A percentile compares a stretch with the other conserved stretches of the same genome.
phyloP scores from a whole-genome alignment of 2,888 invertebrate genomes.

The Phyto melanocephala region DNA sequence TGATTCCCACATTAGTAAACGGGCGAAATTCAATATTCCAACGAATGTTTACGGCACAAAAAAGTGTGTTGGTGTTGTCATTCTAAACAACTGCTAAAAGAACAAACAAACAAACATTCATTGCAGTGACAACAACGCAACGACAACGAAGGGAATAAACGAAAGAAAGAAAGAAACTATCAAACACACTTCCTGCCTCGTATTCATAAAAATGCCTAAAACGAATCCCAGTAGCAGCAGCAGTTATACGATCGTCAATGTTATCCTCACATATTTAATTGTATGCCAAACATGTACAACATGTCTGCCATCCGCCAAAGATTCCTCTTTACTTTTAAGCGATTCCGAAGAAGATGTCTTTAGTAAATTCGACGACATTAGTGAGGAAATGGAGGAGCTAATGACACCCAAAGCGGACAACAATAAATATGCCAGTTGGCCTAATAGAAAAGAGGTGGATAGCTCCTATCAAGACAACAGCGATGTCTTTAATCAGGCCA shows the following conservation, averaged over 20 bases:
- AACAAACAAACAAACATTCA: constrained; percentile 13
- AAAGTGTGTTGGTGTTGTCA: background rate
- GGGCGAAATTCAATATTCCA: constrained; percentile 46
- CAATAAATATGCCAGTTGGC: constrained; percentile 46
- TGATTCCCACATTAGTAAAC: constrained; percentile 54
- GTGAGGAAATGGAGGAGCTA: constrained; percentile 54
- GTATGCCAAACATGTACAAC: constrained; percentile 54
- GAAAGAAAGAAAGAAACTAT: background rate
- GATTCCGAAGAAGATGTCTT: constrained; percentile 62
- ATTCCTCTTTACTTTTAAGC: constrained; percentile 46
- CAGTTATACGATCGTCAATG: constrained; percentile 45
- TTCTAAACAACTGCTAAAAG: constrained; percentile 18
- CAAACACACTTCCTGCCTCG: constrained; percentile 55
- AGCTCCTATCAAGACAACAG: constrained; percentile 51
- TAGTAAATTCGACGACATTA: constrained; percentile 60
- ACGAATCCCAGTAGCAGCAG: constrained; percentile 38
- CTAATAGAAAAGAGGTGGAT: constrained; percentile 53
- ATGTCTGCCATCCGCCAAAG: constrained; percentile 59
- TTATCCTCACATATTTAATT: constrained; percentile 58
- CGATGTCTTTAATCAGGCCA: constrained; percentile 48
- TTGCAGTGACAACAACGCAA: no score
- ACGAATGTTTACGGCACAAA: background rate
- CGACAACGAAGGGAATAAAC: constrained; percentile 11
- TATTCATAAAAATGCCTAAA: constrained; percentile 55
- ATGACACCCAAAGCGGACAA: constrained; percentile 48